Evolutionary conservation across 2,888 invertebrate species (phyloP), one percentile per base, ranked within the genome.

Genomic region (Meandrusa payeni): DNA sequence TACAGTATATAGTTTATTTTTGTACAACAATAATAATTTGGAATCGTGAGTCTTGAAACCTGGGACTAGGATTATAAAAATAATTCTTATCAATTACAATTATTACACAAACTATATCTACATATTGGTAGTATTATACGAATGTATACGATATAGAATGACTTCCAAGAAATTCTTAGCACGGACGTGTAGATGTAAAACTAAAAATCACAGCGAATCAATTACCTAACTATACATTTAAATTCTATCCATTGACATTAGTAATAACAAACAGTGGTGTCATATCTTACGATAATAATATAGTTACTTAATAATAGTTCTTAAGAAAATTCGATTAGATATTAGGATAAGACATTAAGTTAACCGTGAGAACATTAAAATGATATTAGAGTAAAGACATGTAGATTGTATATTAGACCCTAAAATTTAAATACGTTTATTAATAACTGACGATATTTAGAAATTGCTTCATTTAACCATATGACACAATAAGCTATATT

Each of bases 151-250:
- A 50, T 43, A 55, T 31, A 43, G 37, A 32, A 20, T 32, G 57
- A 38, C 28, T 53, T 52, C 50, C 52, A 55, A 56, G 44, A 56
- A 50, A 57, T 54, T 48, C 44, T 28, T 47, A 48, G 50, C 48
- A 48, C 48, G 40, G 48, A 51, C 39, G 48, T n/a, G n/a, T 42
- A 34, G 45, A 47, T 54, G 51, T 54, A 49, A 68, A 74, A 72
- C 55, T 63, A 68, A 69, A 65, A 77, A 81, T 76, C 76, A 80
- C 78, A 81, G 77, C 76, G 58, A 73, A 74, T 77, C 55, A 60
- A 66, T 74, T 63, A 56, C 60, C 72, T 76, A 75, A 54, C 57
- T 69, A 64, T 61, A 45, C 33, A 50, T 13, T 33, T 47, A 41
- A 48, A 28, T 9, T 12, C 34, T 45, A 45, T 12, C 20, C 11